Evolutionary conservation across 2,113 vertebrate species (phyloP), one percentile per base, ranked within the genome.

Genomic region (Agelaius tricolor): DNA sequence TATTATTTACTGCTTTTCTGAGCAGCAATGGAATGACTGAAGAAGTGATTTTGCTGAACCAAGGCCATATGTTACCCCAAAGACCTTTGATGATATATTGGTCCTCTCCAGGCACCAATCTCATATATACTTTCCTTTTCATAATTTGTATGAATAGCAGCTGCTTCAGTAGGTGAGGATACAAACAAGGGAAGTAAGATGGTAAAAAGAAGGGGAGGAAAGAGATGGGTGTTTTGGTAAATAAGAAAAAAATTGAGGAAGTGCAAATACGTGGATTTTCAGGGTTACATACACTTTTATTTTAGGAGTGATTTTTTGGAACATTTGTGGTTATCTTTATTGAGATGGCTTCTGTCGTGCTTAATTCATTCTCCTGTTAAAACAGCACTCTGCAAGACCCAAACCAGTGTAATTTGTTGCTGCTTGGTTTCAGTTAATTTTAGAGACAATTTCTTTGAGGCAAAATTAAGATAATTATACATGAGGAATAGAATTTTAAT

Each of bases 1-100:
- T 69, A 51, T 43, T 95, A 90, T 92, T 95, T 89, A 93, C 72
- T 54, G 66, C 68, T 84, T 86, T 93, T 83, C 93, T 44, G 58
- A 92, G 77, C 44, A 78, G 78, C 73, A 76, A 5, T 22, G 26
- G 65, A 62, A 95, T 62, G 63, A 87, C 86, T 93, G 86, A 89
- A 84, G 61, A 89, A 92, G 86, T 68, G 73, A 88, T 89, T 80
- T 93, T 68, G 26, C 74, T 88, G 82, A 94, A 88, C 65, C 89
- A 93, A 95, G 91, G 90, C 86, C 76, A 47, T 14, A 35, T 2
- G 16, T 59, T 89, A 77, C 47, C 59, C 47, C 47, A 49, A 90
- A 96, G 86, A 93, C 69, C 88, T 90, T 1, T 43, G 24, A 47
- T 72, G 92, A 92, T 92, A 84, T 89, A 94, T 68, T 67, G 57